Percentiles rank a stretch among this genome's conserved stretches.
These are phyloP conservation scores for Girardinichthys multiradiatus DNA, from an alignment of 2,113 vertebrate genomes.

Conservation along the genomic window DNA sequence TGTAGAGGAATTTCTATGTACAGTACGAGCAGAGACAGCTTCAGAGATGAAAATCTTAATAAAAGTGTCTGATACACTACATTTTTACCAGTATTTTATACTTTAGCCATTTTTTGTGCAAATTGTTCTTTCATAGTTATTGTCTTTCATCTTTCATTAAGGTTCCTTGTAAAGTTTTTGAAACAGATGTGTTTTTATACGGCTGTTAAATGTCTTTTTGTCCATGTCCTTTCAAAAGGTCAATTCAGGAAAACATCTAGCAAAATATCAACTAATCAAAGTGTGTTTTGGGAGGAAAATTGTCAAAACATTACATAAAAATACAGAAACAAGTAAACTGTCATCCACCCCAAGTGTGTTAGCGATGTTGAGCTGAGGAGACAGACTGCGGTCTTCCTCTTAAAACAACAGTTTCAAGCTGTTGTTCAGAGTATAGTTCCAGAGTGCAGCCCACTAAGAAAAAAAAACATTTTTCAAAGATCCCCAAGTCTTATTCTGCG, in stretches of 20 bases:
- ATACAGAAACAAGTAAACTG: neutral
- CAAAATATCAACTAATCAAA: neutral
- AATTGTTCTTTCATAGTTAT: slow-evolving; percentile 23
- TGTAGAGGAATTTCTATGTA: slow-evolving; percentile 36
- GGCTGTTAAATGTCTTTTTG: slow-evolving; percentile 5
- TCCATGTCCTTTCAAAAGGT: slow-evolving; percentile 40
- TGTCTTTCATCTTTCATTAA: slow-evolving; percentile 5
- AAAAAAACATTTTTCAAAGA: neutral
- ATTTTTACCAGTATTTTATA: slow-evolving; percentile 61
- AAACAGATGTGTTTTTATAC: neutral
- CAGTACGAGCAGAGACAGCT: slow-evolving; percentile 44
- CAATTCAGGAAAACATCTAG: neutral
- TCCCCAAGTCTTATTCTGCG: neutral
- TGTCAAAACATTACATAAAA: neutral
- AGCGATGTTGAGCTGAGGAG: slow-evolving; percentile 3
- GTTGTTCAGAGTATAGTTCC: slow-evolving; percentile 18
- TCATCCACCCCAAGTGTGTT: neutral
- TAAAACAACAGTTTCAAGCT: slow-evolving; percentile 2
- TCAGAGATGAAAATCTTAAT: slow-evolving; percentile 31
- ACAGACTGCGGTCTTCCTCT: slow-evolving; percentile 2
- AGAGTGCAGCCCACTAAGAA: neutral
- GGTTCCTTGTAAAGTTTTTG: neutral
- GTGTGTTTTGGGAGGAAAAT: neutral
- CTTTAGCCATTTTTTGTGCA: slow-evolving; percentile 40
- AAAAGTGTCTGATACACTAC: slow-evolving; percentile 28